Evolutionary conservation across 2,797 vertebrate species (phyloP).

Genomic region (Halcyon badia): DNA sequence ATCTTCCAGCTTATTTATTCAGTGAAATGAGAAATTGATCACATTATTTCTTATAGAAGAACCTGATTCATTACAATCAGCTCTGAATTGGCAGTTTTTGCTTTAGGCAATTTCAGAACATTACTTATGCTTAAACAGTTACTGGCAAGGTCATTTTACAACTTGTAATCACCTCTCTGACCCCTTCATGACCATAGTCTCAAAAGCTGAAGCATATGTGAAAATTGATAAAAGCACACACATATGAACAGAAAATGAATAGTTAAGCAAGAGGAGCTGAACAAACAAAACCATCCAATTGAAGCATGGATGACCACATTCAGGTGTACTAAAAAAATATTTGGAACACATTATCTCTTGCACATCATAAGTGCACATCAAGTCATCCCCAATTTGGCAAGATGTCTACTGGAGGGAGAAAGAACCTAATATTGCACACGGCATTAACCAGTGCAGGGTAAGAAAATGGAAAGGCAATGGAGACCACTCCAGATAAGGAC

Average conservation of each 20-base stretch:
- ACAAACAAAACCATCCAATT: background rate
- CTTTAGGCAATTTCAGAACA: slow-evolving; percentile 90
- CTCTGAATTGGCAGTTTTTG: slow-evolving; percentile 94
- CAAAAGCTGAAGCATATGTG: slow-evolving; percentile 15
- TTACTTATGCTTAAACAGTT: slow-evolving; percentile 93
- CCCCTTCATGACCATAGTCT: slow-evolving; percentile 85
- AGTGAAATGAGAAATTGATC: slow-evolving; percentile 99
- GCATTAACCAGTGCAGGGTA: background rate
- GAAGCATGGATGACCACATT: background rate
- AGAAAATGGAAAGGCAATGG: background rate
- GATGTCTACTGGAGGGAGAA: background rate
- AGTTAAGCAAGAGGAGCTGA: slow-evolving; percentile 3
- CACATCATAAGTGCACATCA: background rate
- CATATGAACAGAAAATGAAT: background rate
- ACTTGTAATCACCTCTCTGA: slow-evolving; percentile 92
- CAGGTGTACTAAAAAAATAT: background rate
- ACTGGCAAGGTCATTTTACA: slow-evolving; percentile 93
- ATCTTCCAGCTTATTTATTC: slow-evolving; percentile 98
- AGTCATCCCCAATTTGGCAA: background rate
- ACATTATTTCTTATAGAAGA: slow-evolving; percentile 96
- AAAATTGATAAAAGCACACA: background rate
- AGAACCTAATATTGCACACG: background rate
- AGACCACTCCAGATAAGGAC: background rate
- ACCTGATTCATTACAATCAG: slow-evolving; percentile 99
- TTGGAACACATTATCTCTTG: background rate